Evolutionary conservation across 2,113 vertebrate species (phyloP).

Genomic region (Cyphomyrus plagiostoma): DNA sequence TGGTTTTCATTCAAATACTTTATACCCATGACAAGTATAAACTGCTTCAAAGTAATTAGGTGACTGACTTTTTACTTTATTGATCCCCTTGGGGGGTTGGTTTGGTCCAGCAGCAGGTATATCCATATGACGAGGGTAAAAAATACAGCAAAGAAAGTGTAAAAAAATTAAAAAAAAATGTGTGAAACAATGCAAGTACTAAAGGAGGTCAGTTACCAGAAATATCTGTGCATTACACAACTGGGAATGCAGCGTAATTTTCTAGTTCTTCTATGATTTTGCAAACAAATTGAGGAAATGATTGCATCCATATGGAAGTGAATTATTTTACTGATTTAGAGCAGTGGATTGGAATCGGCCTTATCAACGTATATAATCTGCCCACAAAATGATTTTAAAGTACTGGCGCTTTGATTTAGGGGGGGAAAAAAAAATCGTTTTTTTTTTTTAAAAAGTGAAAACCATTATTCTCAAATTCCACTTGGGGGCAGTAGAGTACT

Average conservation of each 20-base stretch:
- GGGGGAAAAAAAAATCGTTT: neutral
- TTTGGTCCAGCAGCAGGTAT: neutral
- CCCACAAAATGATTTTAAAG: neutral
- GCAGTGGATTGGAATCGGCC: neutral
- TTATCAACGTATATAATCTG: neutral
- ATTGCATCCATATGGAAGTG: neutral
- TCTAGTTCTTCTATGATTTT: neutral
- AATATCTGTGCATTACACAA: neutral
- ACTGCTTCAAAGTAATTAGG: neutral
- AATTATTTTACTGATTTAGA: neutral
- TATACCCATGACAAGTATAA: neutral
- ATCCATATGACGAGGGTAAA: neutral
- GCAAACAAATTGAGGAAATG: neutral
- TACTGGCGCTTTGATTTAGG: neutral
- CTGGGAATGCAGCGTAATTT: neutral
- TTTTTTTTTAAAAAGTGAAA: neutral
- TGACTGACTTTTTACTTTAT: neutral
- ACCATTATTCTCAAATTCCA: neutral
- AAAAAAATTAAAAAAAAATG: neutral
- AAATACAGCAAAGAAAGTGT: neutral
- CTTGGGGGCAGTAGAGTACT: neutral
- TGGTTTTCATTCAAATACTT: neutral
- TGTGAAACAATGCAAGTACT: neutral
- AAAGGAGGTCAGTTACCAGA: neutral
- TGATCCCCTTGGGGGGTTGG: neutral